phyloP scores from a whole-genome alignment of 2,888 invertebrate genomes.

The Itoplectis maculator region DNA sequence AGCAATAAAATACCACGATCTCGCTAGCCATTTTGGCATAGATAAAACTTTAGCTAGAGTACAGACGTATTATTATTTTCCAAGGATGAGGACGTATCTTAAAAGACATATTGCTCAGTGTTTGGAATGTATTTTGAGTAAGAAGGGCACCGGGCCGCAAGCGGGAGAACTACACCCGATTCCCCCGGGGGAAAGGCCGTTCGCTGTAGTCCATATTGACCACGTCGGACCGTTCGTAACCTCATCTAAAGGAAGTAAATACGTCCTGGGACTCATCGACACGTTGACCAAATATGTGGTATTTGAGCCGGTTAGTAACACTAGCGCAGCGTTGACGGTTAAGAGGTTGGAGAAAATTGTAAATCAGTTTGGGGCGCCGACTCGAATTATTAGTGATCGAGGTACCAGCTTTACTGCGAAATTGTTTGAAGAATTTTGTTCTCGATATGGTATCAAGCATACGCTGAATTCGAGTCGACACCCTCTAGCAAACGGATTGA shows the following conservation, averaged over 20 bases:
- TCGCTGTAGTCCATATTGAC: slow-evolving; percentile 63
- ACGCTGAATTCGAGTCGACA: slow-evolving; percentile 63
- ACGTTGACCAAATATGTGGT: slow-evolving; percentile 30
- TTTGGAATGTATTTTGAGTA: slow-evolving; percentile 65
- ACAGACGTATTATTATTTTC: slow-evolving; percentile 23
- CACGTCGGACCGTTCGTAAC: slow-evolving; percentile 68
- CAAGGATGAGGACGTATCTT: slow-evolving; percentile 16
- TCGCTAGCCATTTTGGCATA: slow-evolving; percentile 15
- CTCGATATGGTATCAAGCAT: slow-evolving; percentile 50
- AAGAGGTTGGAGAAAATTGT: slow-evolving; percentile 56
- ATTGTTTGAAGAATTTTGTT: slow-evolving; percentile 37
- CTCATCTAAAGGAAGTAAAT: slow-evolving; percentile 42
- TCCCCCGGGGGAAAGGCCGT: slow-evolving; percentile 63
- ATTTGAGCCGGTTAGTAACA: slow-evolving; percentile 20
- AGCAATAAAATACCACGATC: slow-evolving; percentile 28
- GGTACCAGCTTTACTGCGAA: slow-evolving; percentile 61
- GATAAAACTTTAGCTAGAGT: background rate
- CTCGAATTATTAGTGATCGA: slow-evolving; percentile 66
- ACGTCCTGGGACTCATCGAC: slow-evolving; percentile 64
- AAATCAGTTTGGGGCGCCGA: slow-evolving; percentile 59
- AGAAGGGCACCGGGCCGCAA: slow-evolving; percentile 47
- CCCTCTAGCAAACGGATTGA: slow-evolving; percentile 66
- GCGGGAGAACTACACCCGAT: slow-evolving; percentile 68
- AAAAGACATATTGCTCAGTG: slow-evolving; percentile 55
- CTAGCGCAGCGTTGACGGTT: slow-evolving; percentile 9